Conservation (phyloP, 1,140 invertebrate species). For the Agrilus planipennis region DNA sequence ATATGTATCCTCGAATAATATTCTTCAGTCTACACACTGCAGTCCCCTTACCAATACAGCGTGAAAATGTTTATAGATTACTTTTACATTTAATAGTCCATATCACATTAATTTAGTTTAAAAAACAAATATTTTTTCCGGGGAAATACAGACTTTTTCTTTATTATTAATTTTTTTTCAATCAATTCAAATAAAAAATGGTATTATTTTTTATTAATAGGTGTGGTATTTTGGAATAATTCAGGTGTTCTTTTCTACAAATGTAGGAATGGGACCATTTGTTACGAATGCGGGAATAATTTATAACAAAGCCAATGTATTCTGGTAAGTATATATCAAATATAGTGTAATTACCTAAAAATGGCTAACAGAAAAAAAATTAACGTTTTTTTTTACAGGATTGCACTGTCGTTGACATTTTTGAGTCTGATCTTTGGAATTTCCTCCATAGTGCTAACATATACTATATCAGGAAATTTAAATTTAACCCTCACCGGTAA, state of each 20-base stretch:
- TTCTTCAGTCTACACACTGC: too few species aligned
- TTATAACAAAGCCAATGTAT: slow-evolving; percentile 43
- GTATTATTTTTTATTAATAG: slow-evolving; percentile 24
- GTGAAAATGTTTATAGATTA: too few species aligned
- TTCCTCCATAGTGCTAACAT: slow-evolving; percentile 32
- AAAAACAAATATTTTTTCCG: too few species aligned
- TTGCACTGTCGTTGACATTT: slow-evolving; percentile 34
- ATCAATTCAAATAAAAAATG: neutral
- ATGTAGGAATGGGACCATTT: slow-evolving; percentile 45
- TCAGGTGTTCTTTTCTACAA: slow-evolving; percentile 44
- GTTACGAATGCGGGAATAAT: slow-evolving; percentile 43
- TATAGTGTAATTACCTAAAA: too few species aligned
- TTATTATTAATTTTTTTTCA: slow-evolving; percentile 2
- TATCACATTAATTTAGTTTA: too few species aligned
- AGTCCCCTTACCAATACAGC: too few species aligned
- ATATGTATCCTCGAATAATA: too few species aligned
- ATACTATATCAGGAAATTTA: slow-evolving; percentile 28
- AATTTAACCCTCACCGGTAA: slow-evolving; percentile 15
- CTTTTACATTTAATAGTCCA: too few species aligned
- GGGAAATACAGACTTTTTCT: too few species aligned
- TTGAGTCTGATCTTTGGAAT: slow-evolving; percentile 35
- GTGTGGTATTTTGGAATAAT: slow-evolving; percentile 44
- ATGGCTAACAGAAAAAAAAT: neutral
- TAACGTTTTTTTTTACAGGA: slow-evolving; percentile 28
- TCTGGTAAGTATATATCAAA: slow-evolving; percentile 37